Conservation (phyloP, 2,888 invertebrate species). For the Aporophyla lueneburgensis region DNA sequence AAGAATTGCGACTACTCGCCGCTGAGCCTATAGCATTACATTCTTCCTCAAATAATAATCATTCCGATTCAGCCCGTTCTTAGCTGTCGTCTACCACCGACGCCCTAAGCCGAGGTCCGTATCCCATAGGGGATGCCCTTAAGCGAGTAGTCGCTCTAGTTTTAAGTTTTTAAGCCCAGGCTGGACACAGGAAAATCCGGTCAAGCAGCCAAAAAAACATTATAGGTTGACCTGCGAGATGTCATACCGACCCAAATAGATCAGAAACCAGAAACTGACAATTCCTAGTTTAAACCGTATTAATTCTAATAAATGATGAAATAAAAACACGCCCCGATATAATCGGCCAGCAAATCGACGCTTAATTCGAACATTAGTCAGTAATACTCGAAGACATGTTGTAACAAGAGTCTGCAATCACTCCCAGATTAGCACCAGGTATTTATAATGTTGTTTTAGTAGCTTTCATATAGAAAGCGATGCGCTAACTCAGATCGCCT, state of each 20-base stretch:
- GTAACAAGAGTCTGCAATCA: constrained; percentile 56
- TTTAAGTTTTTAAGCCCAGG: too few species aligned
- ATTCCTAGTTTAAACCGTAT: not conserved
- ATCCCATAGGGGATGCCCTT: too few species aligned
- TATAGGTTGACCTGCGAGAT: too few species aligned
- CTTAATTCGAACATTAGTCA: constrained; percentile 65
- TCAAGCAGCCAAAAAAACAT: too few species aligned
- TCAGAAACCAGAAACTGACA: not conserved
- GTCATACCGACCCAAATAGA: not conserved
- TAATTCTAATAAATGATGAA: constrained; percentile 30
- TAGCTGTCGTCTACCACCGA: too few species aligned
- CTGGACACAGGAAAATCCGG: too few species aligned
- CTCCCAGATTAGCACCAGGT: constrained; percentile 60
- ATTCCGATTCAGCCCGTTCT: too few species aligned
- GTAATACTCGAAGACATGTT: constrained; percentile 56
- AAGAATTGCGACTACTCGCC: too few species aligned
- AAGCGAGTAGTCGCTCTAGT: too few species aligned
- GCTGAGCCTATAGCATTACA: too few species aligned
- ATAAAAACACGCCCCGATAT: constrained; percentile 29
- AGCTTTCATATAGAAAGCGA: constrained; percentile 69
- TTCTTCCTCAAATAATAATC: too few species aligned
- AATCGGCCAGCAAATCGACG: constrained; percentile 57
- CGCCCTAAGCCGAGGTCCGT: too few species aligned
- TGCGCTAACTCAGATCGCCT: constrained; percentile 64
- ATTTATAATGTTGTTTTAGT: constrained; percentile 66